Percentiles rank a stretch among this genome's conserved stretches.
Conservation (phyloP, 2,888 invertebrate species). For the Anaspis maculata region DNA sequence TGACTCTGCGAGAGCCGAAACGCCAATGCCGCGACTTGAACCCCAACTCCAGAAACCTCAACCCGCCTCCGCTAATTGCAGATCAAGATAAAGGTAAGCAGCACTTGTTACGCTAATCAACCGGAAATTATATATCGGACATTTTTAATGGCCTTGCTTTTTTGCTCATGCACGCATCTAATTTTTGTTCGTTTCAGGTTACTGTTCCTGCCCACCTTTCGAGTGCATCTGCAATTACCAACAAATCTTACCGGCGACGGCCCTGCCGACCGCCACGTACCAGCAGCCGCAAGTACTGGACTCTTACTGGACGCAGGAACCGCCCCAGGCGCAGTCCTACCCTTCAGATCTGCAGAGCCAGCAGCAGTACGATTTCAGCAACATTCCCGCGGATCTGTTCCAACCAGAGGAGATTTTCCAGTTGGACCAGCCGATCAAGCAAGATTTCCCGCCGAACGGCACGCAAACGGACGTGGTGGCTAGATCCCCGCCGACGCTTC, state of each 20-base stretch:
- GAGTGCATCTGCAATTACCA: slow-evolving; percentile 59
- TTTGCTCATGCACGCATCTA: no score
- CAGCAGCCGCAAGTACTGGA: slow-evolving; percentile 31
- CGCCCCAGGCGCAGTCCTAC: slow-evolving; percentile 37
- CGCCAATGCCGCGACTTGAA: slow-evolving; percentile 39
- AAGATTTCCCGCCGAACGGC: slow-evolving; percentile 52
- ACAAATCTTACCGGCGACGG: slow-evolving; percentile 23
- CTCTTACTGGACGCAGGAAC: slow-evolving; percentile 41
- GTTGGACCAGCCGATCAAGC: slow-evolving; percentile 61
- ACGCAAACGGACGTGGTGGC: slow-evolving; percentile 41
- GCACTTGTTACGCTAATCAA: no score
- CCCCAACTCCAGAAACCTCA: slow-evolving; percentile 24
- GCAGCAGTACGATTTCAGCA: slow-evolving; percentile 51
- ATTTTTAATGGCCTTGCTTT: no score
- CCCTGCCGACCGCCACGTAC: slow-evolving; percentile 27
- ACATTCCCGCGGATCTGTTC: slow-evolving; percentile 57
- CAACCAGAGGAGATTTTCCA: slow-evolving; percentile 74
- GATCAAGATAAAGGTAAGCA: slow-evolving; percentile 60
- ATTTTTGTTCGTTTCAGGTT: slow-evolving; percentile 48
- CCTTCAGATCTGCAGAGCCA: slow-evolving; percentile 32
- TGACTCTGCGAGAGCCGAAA: slow-evolving; percentile 49
- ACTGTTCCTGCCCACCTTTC: slow-evolving; percentile 67
- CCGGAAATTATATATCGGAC: no score
- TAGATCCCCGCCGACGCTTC: slow-evolving; percentile 60
- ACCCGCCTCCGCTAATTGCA: slow-evolving; percentile 55